These are phyloP conservation scores for Tetrao urogallus DNA, from an alignment of 2,113 vertebrate species.

Conservation along the genomic window DNA sequence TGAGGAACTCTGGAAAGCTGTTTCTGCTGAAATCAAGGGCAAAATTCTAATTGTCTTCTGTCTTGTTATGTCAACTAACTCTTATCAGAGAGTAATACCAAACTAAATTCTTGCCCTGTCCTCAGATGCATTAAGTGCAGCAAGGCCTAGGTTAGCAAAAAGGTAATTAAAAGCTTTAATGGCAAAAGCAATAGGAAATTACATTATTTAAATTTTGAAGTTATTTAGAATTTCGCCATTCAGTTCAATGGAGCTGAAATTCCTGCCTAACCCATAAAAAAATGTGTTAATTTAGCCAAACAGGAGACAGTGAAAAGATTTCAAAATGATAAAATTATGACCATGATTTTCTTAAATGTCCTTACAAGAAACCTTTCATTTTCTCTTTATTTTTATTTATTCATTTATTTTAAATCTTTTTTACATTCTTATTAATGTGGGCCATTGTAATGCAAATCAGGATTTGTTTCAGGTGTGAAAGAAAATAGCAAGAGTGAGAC, in stretches of 20 bases:
- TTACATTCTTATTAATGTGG: not conserved
- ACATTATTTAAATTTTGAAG: not conserved
- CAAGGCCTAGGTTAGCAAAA: not conserved
- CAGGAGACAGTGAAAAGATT: not conserved
- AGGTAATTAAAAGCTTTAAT: not conserved
- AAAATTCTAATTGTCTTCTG: not conserved
- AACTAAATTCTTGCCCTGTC: not conserved
- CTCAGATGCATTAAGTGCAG: not conserved
- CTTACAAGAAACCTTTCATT: not conserved
- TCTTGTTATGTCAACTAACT: not conserved
- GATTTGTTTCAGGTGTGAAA: conserved; percentile 76
- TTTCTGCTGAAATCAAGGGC: not conserved
- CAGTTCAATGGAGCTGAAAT: not conserved
- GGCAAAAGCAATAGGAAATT: not conserved
- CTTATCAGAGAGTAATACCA: not conserved
- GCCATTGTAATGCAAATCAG: conserved; percentile 68
- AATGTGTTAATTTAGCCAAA: not conserved
- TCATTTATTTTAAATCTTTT: not conserved
- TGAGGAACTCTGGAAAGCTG: not conserved
- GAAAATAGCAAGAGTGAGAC: conserved; percentile 73
- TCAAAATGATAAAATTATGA: not conserved
- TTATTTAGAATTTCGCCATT: not conserved
- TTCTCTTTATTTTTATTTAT: not conserved
- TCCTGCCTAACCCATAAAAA: not conserved
- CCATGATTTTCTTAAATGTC: not conserved